These are phyloP conservation scores for Neodiprion fabricii DNA, from an alignment of 1,140 invertebrate genomes.

Conservation along the genomic window DNA sequence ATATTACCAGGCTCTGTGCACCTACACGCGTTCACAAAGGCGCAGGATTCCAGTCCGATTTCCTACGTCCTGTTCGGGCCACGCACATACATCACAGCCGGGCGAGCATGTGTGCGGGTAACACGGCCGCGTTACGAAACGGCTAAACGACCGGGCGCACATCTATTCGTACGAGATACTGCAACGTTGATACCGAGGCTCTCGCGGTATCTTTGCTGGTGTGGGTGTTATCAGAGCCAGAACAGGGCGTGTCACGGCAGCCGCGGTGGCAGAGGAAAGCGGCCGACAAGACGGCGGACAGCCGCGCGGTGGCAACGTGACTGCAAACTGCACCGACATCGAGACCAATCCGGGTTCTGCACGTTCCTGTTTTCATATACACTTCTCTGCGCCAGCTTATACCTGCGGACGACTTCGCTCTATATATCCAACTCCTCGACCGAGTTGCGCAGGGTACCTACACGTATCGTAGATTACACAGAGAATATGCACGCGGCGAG, in stretches of 20 bases:
- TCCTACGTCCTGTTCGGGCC: conserved; percentile 22
- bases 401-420: no score
- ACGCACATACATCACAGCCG: not conserved
- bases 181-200: conserved; percentile 24
- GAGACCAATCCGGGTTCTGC: conserved; percentile 6
- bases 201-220: conserved; percentile 47
- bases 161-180: conserved; percentile 49
- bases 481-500: no score
- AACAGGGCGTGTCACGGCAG: conserved; percentile 54
- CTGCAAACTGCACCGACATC: not conserved
- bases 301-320: not conserved
- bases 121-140: conserved; percentile 44
- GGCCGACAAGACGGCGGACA: conserved; percentile 12
- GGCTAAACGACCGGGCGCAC: conserved; percentile 45
- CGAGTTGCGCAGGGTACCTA: no score
- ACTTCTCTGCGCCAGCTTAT: no score
- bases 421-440: no score
- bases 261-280: conserved; percentile 25
- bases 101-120: conserved; percentile 9
- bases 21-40: conserved; percentile 1
- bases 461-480: no score
- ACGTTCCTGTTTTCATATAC: not conserved
- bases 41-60: conserved; percentile 12
- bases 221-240: conserved; percentile 59
- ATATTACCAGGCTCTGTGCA: not conserved